Evolutionary conservation across 2,113 vertebrate species (phyloP).

Genomic region (Megaptera novaeangliae): DNA sequence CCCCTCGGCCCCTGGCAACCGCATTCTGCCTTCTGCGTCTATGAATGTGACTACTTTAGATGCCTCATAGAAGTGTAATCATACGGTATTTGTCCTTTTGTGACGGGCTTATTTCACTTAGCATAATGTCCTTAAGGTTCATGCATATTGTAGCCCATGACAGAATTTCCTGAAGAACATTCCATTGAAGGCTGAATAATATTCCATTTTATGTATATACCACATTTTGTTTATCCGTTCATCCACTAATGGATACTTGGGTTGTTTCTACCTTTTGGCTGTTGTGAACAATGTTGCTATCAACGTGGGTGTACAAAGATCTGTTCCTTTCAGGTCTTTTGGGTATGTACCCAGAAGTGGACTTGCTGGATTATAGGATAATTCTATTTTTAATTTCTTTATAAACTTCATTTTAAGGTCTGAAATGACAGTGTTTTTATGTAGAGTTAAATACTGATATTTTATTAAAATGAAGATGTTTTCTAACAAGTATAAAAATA

Average conservation of each 20-base stretch:
- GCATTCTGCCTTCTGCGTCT: neutral
- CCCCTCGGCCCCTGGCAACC: fast-evolving
- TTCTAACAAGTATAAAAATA: conserved; percentile 56
- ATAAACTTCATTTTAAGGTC: conserved; percentile 41
- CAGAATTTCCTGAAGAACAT: neutral
- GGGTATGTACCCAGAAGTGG: neutral
- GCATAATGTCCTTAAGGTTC: neutral
- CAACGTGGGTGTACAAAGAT: neutral
- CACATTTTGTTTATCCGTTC: neutral
- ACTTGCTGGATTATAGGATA: neutral
- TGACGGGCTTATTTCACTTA: neutral
- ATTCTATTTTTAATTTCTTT: conserved; percentile 46
- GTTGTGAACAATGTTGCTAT: neutral
- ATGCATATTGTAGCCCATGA: too few relatives aligned
- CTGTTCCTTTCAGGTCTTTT: neutral
- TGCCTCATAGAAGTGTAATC: neutral
- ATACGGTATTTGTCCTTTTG: neutral
- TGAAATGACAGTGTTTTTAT: conserved; percentile 44
- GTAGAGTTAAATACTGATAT: conserved; percentile 47
- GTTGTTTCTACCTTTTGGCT: neutral
- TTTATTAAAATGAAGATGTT: conserved; percentile 55
- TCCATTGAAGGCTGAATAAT: neutral
- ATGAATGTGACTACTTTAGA: neutral
- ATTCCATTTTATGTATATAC: neutral
- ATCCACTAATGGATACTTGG: neutral